A percentile compares a stretch with the other conserved stretches of the same genome.
Evolutionary conservation across 2,797 vertebrate species (phyloP).

Genomic region (Eutrigla gurnardus): DNA sequence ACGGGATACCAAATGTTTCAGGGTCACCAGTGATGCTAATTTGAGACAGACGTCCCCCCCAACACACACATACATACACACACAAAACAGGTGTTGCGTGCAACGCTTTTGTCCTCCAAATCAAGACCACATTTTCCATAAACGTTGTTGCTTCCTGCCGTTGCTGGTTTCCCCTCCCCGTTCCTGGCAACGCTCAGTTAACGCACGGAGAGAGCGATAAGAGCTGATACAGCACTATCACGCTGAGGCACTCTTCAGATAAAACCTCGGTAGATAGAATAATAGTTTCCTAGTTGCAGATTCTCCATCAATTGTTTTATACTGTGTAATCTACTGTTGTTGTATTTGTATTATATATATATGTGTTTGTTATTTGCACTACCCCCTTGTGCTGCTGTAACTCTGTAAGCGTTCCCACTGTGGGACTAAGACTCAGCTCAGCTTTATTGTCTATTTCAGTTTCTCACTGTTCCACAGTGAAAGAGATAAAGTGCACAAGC

Average conservation of each 20-base stretch:
- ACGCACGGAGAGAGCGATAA: slow-evolving; percentile 12
- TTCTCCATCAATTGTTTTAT: background rate
- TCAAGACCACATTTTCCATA: slow-evolving; percentile 67
- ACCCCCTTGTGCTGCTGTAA: too few species aligned
- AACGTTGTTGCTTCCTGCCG: slow-evolving; percentile 64
- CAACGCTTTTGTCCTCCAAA: slow-evolving; percentile 56
- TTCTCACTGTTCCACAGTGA: too few species aligned
- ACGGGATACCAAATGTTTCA: background rate
- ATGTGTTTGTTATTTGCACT: too few species aligned
- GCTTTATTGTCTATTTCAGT: too few species aligned
- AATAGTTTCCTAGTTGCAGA: too few species aligned
- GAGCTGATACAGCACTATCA: slow-evolving; percentile 23
- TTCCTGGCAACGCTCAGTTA: slow-evolving; percentile 36
- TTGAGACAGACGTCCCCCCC: background rate
- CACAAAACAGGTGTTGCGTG: slow-evolving; percentile 31
- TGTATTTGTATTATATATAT: too few species aligned
- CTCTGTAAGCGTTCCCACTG: too few species aligned
- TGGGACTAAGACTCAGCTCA: too few species aligned
- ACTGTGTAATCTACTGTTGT: too few species aligned
- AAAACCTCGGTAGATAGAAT: background rate
- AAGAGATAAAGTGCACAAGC: too few species aligned
- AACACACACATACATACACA: too few species aligned
- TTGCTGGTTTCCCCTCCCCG: slow-evolving; percentile 41
- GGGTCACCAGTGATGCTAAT: background rate
- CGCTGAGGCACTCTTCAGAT: background rate